A percentile compares a stretch with the other conserved stretches of the same genome.
Conservation (phyloP, 2,797 vertebrate species). For the Lepidocolaptes lacrymiger region DNA sequence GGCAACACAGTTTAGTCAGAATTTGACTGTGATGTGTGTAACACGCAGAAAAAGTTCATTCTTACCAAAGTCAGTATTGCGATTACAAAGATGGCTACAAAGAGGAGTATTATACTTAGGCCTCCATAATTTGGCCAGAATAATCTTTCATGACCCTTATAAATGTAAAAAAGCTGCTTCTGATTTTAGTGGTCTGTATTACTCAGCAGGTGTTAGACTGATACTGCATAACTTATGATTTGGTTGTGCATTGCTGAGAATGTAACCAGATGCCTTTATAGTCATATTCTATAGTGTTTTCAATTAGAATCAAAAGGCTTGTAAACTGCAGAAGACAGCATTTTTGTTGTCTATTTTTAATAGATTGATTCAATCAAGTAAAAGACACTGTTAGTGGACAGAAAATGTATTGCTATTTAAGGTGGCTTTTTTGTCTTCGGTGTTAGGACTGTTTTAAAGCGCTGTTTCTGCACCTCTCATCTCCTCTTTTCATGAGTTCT, state of each 20-base stretch:
- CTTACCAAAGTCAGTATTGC: neutral
- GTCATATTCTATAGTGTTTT: neutral
- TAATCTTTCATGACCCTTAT: neutral
- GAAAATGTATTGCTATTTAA: neutral
- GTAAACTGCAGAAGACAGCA: neutral
- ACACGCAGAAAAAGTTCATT: neutral
- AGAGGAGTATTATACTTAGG: neutral
- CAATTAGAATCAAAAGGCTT: neutral
- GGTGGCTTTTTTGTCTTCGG: neutral
- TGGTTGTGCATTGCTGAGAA: neutral
- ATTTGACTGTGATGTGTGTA: neutral
- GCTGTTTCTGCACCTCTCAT: neutral
- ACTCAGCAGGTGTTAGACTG: neutral
- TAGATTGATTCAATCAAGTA: neutral
- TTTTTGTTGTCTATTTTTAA: neutral
- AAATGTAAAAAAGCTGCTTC: neutral
- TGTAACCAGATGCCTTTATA: neutral
- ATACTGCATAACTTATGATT: neutral
- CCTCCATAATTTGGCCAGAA: neutral
- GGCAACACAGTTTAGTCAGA: neutral
- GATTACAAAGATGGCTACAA: neutral
- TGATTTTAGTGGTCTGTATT: neutral
- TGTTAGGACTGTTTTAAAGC: neutral
- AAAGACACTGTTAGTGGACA: neutral
- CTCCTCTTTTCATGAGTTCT: rapidly evolving